A percentile compares a stretch with the other conserved stretches of the same genome.
Evolutionary conservation across 2,888 invertebrate species (phyloP).

Genomic region (Leistus spinibarbis): DNA sequence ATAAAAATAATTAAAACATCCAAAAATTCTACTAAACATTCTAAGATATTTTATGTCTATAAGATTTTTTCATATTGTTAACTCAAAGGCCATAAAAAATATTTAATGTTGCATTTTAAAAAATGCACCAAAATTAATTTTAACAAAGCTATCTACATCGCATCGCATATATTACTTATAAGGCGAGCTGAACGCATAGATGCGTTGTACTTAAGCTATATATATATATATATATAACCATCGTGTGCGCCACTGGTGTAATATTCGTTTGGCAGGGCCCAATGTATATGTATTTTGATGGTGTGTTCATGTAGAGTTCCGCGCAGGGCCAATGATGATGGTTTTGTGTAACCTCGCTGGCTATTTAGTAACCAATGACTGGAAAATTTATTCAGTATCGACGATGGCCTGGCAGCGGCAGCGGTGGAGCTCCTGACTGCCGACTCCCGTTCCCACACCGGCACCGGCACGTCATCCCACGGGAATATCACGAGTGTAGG

Average conservation of each 20-base stretch:
- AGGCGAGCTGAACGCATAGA: not conserved
- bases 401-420: conserved; percentile 8
- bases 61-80: too few relatives aligned
- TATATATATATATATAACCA: not conserved
- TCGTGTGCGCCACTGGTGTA: conserved; percentile 4
- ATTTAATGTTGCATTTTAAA: too few relatives aligned
- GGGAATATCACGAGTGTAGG: conserved; percentile 12
- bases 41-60: too few relatives aligned
- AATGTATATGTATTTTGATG: not conserved
- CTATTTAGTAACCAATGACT: conserved; percentile 55
- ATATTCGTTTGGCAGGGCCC: not conserved
- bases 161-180: not conserved
- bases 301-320: conserved; percentile 9
- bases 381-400: conserved; percentile 55
- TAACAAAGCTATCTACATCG: too few relatives aligned
- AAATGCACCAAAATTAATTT: too few relatives aligned
- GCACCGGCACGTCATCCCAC: conserved; percentile 19
- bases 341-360: conserved; percentile 46
- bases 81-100: too few relatives aligned
- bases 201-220: not conserved
- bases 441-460: too few relatives aligned
- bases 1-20: too few relatives aligned
- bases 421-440: not conserved
- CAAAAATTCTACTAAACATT: too few relatives aligned
- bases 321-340: conserved; percentile 1